phyloP scores from a whole-genome alignment of 2,888 invertebrate species.

The Hypolimnas misippus region DNA sequence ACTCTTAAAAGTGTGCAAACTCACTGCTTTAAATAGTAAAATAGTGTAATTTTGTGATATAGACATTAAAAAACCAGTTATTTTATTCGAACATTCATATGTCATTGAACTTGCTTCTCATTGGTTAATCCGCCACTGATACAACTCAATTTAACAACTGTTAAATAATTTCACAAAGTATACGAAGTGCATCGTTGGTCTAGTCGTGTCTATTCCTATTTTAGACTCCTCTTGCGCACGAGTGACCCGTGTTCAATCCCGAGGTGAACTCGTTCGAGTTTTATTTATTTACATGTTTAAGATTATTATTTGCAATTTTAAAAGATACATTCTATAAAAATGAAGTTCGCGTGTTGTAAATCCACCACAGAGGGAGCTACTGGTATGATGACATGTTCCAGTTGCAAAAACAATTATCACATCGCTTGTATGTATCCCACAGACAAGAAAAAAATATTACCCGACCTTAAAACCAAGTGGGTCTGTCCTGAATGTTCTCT shows the following conservation, averaged over 20 bases:
- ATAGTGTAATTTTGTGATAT: conserved; percentile 13
- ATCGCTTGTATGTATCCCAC: not conserved
- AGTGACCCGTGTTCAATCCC: conserved; percentile 10
- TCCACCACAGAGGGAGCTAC: conserved; percentile 5
- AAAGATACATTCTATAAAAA: conserved; percentile 6
- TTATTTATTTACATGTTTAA: not conserved
- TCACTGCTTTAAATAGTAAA: too few species aligned
- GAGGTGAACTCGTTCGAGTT: not conserved
- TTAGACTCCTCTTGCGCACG: conserved; percentile 10
- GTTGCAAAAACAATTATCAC: conserved; percentile 12
- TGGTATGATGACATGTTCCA: conserved; percentile 1
- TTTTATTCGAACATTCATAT: conserved; percentile 9
- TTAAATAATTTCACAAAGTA: not conserved
- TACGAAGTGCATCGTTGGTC: not conserved
- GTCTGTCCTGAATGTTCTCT: conserved; percentile 6
- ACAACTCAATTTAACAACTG: not conserved
- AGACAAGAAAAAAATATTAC: conserved; percentile 3
- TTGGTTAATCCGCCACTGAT: not conserved
- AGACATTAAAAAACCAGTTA: conserved; percentile 11
- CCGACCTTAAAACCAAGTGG: not conserved
- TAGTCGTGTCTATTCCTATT: not conserved
- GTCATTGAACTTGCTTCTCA: conserved; percentile 4
- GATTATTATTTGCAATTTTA: conserved; percentile 8
- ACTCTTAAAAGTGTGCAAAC: too few species aligned
- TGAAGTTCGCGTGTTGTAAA: conserved; percentile 13